Evolutionary conservation across 2,888 invertebrate species (phyloP).

Genomic region (Notocelia uddmanniana): DNA sequence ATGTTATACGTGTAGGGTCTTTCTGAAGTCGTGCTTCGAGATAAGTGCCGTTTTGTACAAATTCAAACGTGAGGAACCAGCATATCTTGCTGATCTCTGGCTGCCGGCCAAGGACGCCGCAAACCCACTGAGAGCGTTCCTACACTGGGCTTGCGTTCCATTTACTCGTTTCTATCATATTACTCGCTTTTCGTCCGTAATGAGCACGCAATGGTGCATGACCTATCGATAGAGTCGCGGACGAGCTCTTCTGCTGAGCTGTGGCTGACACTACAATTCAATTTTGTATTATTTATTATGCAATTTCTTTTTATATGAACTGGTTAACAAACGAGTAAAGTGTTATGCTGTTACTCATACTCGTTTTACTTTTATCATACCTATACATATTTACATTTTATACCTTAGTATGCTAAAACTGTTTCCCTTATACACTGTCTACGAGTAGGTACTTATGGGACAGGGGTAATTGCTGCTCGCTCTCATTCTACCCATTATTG

Average conservation of each 20-base stretch:
- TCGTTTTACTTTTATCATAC: background rate
- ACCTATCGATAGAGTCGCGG: background rate
- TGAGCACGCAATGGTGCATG: conserved; percentile 12
- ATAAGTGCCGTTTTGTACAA: conserved; percentile 41
- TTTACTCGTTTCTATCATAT: background rate
- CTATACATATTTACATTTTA: too few species aligned
- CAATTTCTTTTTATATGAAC: conserved; percentile 14
- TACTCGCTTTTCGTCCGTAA: background rate
- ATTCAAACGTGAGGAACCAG: conserved; percentile 53
- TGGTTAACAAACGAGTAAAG: background rate
- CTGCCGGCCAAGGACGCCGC: conserved; percentile 60
- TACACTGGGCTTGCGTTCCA: conserved; percentile 5
- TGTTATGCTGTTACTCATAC: background rate
- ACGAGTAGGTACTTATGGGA: too few species aligned
- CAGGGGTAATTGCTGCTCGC: too few species aligned
- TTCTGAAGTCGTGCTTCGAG: conserved; percentile 30
- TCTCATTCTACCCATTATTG: too few species aligned
- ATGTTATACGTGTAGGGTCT: conserved; percentile 22
- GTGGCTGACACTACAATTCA: background rate
- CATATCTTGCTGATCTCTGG: conserved; percentile 63
- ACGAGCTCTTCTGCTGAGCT: background rate
- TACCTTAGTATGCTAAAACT: too few species aligned
- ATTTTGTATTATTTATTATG: conserved; percentile 6
- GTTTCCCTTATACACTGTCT: too few species aligned
- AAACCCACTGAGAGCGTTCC: conserved; percentile 56